A percentile compares a stretch with the other conserved stretches of the same genome.
These are phyloP conservation scores for Zaprionus obscuricornis DNA, from an alignment of 2,888 invertebrate species.

Conservation along the genomic window DNA sequence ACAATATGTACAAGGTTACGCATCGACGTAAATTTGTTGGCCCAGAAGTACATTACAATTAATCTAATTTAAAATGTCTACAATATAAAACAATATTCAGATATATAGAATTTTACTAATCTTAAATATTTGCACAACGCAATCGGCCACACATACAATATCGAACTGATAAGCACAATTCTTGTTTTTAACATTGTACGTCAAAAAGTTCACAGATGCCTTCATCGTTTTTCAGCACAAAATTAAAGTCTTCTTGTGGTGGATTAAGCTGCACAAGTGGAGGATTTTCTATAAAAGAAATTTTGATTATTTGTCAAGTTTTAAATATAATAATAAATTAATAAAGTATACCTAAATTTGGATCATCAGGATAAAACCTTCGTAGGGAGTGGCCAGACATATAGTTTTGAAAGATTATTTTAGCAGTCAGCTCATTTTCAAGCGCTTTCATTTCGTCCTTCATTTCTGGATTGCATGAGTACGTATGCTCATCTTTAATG, in stretches of 20 bases:
- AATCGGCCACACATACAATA: slow-evolving; percentile 65
- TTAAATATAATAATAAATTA: slow-evolving; percentile 2
- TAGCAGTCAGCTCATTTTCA: slow-evolving; percentile 79
- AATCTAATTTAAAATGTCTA: slow-evolving; percentile 66
- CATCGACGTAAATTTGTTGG: slow-evolving; percentile 48
- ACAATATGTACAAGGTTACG: slow-evolving; percentile 32
- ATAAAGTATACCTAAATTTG: slow-evolving; percentile 68
- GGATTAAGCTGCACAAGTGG: slow-evolving; percentile 81
- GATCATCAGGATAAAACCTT: slow-evolving; percentile 81
- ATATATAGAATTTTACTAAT: slow-evolving; percentile 75
- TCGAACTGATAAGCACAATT: slow-evolving; percentile 18
- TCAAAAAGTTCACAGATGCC: slow-evolving; percentile 83
- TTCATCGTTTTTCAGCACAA: slow-evolving; percentile 78
- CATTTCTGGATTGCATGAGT: slow-evolving; percentile 75
- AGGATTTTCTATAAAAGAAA: slow-evolving; percentile 69
- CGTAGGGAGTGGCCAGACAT: slow-evolving; percentile 76
- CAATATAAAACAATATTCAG: slow-evolving; percentile 59
- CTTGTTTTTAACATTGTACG: slow-evolving; percentile 68
- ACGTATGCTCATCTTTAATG: slow-evolving; percentile 78
- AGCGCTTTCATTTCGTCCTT: slow-evolving; percentile 71
- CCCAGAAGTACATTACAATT: slow-evolving; percentile 59
- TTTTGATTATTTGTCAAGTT: not conserved
- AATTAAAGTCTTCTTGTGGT: slow-evolving; percentile 80
- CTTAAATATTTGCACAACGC: slow-evolving; percentile 77
- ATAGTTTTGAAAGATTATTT: slow-evolving; percentile 80